Evolutionary conservation across 2,797 vertebrate genomes (phyloP), one percentile per base, ranked within the genome.

Genomic region (Botia almorhae): DNA sequence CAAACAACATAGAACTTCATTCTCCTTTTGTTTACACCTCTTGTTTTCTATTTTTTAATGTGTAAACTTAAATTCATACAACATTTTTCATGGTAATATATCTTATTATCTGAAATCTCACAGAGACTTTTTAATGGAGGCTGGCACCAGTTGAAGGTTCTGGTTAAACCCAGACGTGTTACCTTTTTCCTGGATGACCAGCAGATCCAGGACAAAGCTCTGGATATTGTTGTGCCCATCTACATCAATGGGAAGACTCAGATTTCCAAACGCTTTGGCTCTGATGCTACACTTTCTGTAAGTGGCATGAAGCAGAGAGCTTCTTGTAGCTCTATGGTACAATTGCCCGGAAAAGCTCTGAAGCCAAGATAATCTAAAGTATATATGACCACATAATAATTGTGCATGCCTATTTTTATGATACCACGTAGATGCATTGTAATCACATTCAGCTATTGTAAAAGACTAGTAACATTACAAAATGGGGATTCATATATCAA

Each of bases 91-190:
- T n/a, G n/a, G n/a, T n/a, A n/a, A n/a, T n/a, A n/a, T n/a, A n/a
- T 17, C 33, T 6, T 58, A 39, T 10, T 46, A 5, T 65, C 0
- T 50, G 12, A 43, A 56, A 26, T 5, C 8, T 65, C 67, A 13
- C 82, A 96, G 94, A 70, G 43, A 39, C 90, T 96, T 36, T 96
- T 90, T 78, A 92, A 95, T 82, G 94, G 90, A 69, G 87, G 88
- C 63, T 96, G 94, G 94, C 95, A 96, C 85, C 95, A 96, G 86
- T 87, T 96, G 80, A 95, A 94, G 87, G 80, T 96, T 36, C 81
- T 94, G 53, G 91, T 96, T 46, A 88, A 89, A 58, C 90, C 89
- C 7, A 83, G 11, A 4, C 86, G 84, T 19, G 88, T 93, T 13
- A 75, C 83, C 29, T 55, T 89, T 83, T 96, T 92, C 82, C 88